Conservation (phyloP, 2,888 invertebrate species). For the Ophion slaviceki region DNA sequence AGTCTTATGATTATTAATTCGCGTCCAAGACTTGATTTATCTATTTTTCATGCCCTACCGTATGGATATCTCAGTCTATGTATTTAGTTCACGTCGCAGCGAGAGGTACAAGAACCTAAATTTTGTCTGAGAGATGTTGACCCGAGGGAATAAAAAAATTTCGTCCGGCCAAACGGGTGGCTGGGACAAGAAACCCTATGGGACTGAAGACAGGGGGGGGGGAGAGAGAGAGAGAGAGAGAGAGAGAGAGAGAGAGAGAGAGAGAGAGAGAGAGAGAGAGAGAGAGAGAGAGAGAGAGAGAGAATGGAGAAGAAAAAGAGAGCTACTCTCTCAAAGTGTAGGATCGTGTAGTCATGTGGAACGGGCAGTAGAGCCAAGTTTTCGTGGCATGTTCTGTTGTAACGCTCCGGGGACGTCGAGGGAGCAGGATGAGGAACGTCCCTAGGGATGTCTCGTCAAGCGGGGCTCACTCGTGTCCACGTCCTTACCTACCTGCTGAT, state of each 20-base stretch:
- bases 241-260: constrained; percentile 39
- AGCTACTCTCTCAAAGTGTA: constrained; percentile 76
- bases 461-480: constrained; percentile 56
- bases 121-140: constrained; percentile 30
- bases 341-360: constrained; percentile 76
- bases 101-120: not conserved
- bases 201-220: constrained; percentile 71
- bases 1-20: too few species aligned
- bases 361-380: constrained; percentile 44
- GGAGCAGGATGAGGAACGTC: constrained; percentile 65
- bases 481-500: constrained; percentile 56
- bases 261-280: constrained; percentile 18
- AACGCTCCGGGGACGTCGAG: constrained; percentile 60
- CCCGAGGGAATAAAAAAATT: constrained; percentile 53
- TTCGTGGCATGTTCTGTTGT: constrained; percentile 56
- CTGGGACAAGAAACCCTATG: constrained; percentile 80
- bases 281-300: constrained; percentile 53
- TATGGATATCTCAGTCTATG: too few species aligned
- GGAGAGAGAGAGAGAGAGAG: constrained; percentile 57
- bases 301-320: constrained; percentile 46
- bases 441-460: constrained; percentile 63
- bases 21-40: too few species aligned
- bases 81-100: too few species aligned
- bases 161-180: constrained; percentile 78
- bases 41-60: too few species aligned